Percentiles rank a stretch among this genome's conserved stretches.
phyloP scores from a whole-genome alignment of 2,113 vertebrate species.

The Hucho hucho region DNA sequence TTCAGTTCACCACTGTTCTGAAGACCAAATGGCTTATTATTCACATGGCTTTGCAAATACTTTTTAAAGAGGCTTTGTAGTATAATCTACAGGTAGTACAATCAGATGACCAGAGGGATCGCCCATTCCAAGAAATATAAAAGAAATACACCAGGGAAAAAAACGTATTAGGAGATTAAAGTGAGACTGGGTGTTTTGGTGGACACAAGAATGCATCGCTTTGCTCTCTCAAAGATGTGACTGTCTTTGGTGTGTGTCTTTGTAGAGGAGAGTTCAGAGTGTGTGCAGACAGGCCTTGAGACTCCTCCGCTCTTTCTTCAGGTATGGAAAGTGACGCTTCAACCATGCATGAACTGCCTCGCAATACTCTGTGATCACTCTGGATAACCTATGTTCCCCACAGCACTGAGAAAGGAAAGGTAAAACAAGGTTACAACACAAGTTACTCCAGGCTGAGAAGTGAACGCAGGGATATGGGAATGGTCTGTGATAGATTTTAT shows the following conservation, averaged over 20 bases:
- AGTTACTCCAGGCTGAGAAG: not conserved
- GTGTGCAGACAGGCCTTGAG: not conserved
- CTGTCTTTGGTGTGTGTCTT: too few species aligned
- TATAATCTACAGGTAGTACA: not conserved
- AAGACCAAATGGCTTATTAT: not conserved
- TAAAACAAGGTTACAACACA: slow-evolving; percentile 2
- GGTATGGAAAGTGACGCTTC: slow-evolving; percentile 18
- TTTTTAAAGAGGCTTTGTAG: not conserved
- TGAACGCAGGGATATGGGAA: not conserved
- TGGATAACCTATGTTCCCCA: not conserved
- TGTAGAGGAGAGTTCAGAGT: slow-evolving; percentile 13
- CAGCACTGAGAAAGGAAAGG: not conserved
- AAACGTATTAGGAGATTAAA: not conserved
- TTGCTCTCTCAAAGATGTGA: slow-evolving; percentile 17
- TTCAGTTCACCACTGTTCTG: not conserved
- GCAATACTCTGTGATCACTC: not conserved
- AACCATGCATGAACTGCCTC: not conserved
- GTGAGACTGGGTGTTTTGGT: not conserved
- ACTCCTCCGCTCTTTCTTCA: slow-evolving; percentile 22
- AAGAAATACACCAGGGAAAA: not conserved
- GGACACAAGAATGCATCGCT: not conserved
- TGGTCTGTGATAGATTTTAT: not conserved
- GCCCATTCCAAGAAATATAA: not conserved
- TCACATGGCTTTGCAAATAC: not conserved
- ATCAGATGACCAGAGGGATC: not conserved